Evolutionary conservation across 2,797 vertebrate genomes (phyloP).

Genomic region (Anabacerthia variegaticeps): DNA sequence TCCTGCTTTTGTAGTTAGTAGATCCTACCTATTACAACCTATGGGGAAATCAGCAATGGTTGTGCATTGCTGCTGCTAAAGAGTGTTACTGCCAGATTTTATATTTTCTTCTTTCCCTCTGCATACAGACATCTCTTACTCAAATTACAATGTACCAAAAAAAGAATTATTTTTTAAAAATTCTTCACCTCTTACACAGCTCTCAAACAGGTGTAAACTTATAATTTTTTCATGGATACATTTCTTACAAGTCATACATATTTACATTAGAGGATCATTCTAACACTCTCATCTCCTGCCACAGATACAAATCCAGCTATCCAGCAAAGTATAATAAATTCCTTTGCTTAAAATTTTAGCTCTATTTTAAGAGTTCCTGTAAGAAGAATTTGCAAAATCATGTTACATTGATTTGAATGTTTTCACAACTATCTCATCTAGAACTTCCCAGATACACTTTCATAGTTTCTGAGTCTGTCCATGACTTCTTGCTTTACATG

Average conservation of each 20-base stretch:
- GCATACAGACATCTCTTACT: background rate
- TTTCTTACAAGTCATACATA: background rate
- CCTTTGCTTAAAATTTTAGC: background rate
- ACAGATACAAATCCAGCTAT: background rate
- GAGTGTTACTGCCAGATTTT: background rate
- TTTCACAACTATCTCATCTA: background rate
- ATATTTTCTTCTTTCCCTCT: background rate
- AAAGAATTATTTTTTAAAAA: background rate
- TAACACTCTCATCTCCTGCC: background rate
- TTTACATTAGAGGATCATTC: background rate
- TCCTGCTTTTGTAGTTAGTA: background rate
- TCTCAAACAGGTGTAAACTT: background rate
- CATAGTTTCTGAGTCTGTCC: background rate
- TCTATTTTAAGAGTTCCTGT: background rate
- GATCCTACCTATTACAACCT: background rate
- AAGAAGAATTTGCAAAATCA: background rate
- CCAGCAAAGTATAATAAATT: background rate
- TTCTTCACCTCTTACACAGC: background rate
- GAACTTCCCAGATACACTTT: background rate
- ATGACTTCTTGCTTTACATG: background rate
- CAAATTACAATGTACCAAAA: background rate
- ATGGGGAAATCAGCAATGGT: background rate
- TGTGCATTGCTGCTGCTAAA: background rate
- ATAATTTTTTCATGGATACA: background rate
- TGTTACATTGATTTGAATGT: rapidly evolving